These are phyloP conservation scores for Morus bassanus DNA, from an alignment of 2,797 vertebrate species.

Conservation along the genomic window DNA sequence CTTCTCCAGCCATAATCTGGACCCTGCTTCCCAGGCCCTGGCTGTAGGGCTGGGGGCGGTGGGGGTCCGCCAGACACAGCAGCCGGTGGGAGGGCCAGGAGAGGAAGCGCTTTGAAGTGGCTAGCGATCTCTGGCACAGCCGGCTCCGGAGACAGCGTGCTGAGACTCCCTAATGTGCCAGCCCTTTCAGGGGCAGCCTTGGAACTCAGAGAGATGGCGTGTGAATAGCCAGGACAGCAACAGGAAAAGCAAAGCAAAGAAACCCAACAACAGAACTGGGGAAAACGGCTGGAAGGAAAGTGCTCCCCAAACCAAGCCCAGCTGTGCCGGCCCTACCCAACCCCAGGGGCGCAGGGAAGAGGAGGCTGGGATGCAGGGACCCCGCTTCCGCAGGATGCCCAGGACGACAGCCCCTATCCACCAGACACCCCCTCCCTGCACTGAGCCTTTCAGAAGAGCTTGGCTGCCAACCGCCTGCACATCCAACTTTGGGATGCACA, in stretches of 20 bases:
- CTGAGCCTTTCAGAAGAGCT: slow-evolving; percentile 47
- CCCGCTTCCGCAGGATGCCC: not conserved
- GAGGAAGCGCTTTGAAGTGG: slow-evolving; percentile 63
- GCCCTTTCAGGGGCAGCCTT: slow-evolving; percentile 52
- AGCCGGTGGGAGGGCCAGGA: slow-evolving; percentile 28
- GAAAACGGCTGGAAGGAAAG: slow-evolving; percentile 50
- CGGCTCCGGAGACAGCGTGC: slow-evolving; percentile 46
- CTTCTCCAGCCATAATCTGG: not conserved
- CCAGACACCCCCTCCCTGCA: not conserved
- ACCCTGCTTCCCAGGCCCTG: not conserved
- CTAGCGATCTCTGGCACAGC: slow-evolving; percentile 45
- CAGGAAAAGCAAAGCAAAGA: slow-evolving; percentile 58
- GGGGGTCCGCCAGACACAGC: not conserved
- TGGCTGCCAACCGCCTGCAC: not conserved
- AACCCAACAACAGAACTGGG: slow-evolving; percentile 38
- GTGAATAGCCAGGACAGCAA: slow-evolving; percentile 54
- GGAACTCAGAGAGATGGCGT: slow-evolving; percentile 38
- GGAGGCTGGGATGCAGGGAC: not conserved
- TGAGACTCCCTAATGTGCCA: slow-evolving; percentile 32
- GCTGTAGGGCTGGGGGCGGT: not conserved
- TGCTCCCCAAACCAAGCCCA: slow-evolving; percentile 17
- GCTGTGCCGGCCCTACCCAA: not conserved
- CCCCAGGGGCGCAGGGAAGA: not conserved
- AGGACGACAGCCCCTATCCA: not conserved
- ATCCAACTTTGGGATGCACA: not conserved